Evolutionary conservation across 2,888 invertebrate genomes (phyloP), one percentile per base, ranked within the genome.

Genomic region (Drosophila peninsularis): DNA sequence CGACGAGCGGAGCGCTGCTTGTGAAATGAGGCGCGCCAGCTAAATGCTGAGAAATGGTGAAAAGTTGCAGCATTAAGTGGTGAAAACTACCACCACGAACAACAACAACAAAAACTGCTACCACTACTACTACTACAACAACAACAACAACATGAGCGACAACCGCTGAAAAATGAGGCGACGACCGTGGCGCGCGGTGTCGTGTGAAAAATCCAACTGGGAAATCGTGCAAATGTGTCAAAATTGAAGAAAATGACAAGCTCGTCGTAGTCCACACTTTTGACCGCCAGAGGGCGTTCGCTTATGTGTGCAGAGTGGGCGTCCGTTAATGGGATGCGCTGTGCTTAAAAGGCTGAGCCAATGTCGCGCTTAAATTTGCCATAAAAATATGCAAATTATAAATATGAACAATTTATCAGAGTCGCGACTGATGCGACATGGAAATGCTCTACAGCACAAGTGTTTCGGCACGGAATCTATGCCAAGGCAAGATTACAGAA

Each of bases 211-310:
- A 64, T 58, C 21, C 60, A 45, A 76, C 45, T 72, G 73, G 71
- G 47, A 82, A 85, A 86, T 85, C 88, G 86, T 84, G 88, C 71
- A 84, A 84, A 84, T 88, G 89, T 88, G 87, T 81, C 87, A 81
- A 84, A 88, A 85, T 68, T 71, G 52, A 64, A 65, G 61, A 72
- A 84, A 82, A 71, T 42, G 27, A 62, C 74, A 49, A 54, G 30
- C 49, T 57, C 37, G 34, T 57, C 37, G 34, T 37, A 49, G 47
- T 14, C 21, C 36, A 19, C 44, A 45, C 44, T 37, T 24, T 44
- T 50, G 60, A 50, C 52, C 68, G 68, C 60, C 60, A 68, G 68
- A 32, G 58, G 68, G 68, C 69, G 69, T 49, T 9, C 5, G 3
- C n/a, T n/a, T 32, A 9, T 45, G 27, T 21, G 21, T 21, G 17